phyloP scores from a whole-genome alignment of 2,888 invertebrate species.

The Lepas anatifera region DNA sequence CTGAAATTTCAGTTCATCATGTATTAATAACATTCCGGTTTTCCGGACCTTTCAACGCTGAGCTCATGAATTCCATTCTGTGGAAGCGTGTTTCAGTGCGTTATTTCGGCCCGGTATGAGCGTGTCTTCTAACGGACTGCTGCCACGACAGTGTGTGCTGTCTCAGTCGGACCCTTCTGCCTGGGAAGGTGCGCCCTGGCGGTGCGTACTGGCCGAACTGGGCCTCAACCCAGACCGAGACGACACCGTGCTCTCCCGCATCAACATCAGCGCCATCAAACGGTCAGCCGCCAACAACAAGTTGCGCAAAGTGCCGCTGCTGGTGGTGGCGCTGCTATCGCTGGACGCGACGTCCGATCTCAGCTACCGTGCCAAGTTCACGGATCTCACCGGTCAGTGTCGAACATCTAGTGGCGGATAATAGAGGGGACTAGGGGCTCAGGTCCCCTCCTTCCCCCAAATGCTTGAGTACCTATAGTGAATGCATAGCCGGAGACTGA shows the following conservation, averaged over 20 bases:
- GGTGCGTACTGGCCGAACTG: background rate
- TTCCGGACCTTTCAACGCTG: no score
- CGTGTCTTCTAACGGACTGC: no score
- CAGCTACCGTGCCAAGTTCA: slow-evolving; percentile 1
- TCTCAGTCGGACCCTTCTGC: background rate
- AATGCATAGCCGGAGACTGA: no score
- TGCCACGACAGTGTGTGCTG: background rate
- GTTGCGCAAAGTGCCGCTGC: slow-evolving; percentile 1
- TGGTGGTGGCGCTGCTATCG: background rate
- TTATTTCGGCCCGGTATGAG: no score
- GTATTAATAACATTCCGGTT: no score
- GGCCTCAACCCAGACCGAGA: background rate
- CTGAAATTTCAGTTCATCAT: no score
- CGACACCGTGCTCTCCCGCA: background rate
- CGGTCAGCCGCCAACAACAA: background rate
- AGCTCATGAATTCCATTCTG: no score
- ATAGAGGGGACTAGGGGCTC: no score
- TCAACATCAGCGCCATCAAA: background rate
- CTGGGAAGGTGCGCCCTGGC: background rate
- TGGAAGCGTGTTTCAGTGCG: no score
- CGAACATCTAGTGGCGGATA: no score
- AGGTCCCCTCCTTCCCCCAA: no score
- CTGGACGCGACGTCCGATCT: background rate
- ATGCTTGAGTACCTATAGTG: no score
- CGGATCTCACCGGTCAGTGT: background rate